A percentile compares a stretch with the other conserved stretches of the same genome.
Evolutionary conservation across 2,888 invertebrate species (phyloP).

Genomic region (Trachelus tabidus): DNA sequence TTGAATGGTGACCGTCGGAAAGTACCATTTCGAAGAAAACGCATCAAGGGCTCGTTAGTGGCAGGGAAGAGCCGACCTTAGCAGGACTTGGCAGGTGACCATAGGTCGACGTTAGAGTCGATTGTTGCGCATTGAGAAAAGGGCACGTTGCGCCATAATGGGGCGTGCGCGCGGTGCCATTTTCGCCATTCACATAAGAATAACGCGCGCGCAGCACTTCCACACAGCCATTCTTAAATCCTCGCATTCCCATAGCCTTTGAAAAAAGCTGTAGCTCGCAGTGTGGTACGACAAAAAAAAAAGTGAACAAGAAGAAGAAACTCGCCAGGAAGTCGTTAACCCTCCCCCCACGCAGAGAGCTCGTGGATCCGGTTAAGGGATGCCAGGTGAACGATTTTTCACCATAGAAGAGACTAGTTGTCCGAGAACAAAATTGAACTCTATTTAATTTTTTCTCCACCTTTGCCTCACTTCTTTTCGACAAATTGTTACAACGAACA

Average conservation of each 20-base stretch:
- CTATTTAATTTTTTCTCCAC: background rate
- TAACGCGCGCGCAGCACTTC: background rate
- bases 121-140: conserved; percentile 33
- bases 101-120: conserved; percentile 27
- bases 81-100: conserved; percentile 36
- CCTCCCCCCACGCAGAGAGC: conserved; percentile 24
- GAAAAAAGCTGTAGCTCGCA: background rate
- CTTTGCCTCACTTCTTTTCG: background rate
- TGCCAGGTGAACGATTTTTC: conserved; percentile 27
- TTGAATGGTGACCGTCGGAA: background rate
- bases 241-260: background rate
- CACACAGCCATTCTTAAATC: background rate
- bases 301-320: conserved; percentile 9
- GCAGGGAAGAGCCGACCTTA: background rate
- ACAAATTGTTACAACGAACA: background rate
- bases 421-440: background rate
- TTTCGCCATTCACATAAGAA: conserved; percentile 3
- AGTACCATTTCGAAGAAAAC: background rate
- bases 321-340: conserved; percentile 29
- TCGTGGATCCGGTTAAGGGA: conserved; percentile 27
- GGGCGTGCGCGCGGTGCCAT: conserved; percentile 38
- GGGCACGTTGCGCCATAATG: conserved; percentile 40
- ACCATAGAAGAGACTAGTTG: background rate
- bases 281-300: background rate
- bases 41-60: conserved; percentile 8